These are phyloP conservation scores for Diplazon laetatorius DNA, from an alignment of 2,888 invertebrate genomes.

Conservation along the genomic window DNA sequence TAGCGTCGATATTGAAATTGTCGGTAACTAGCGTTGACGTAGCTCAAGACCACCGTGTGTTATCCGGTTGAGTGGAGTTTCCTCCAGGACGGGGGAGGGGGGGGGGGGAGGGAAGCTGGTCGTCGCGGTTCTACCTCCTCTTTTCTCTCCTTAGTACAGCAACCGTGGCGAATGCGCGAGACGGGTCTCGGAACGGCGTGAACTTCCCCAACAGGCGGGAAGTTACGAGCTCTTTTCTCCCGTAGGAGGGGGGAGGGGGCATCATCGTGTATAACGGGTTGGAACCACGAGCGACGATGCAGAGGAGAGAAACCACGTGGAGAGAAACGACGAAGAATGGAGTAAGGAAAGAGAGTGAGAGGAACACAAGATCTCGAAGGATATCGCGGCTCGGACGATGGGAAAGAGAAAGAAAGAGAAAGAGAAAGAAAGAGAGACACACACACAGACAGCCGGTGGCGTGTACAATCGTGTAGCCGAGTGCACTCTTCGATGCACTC, in stretches of 20 bases:
- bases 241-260: too few relatives aligned
- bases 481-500: slow-evolving; percentile 51
- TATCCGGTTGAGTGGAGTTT: slow-evolving; percentile 23
- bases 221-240: slow-evolving; percentile 58
- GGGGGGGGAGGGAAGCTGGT: too few relatives aligned
- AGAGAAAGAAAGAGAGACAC: slow-evolving; percentile 58
- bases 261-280: slow-evolving; percentile 28
- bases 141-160: slow-evolving; percentile 53
- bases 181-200: slow-evolving; percentile 58
- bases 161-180: slow-evolving; percentile 64
- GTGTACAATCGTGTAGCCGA: slow-evolving; percentile 33
- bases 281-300: slow-evolving; percentile 18
- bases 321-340: not conserved
- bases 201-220: slow-evolving; percentile 59
- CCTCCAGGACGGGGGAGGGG: too few relatives aligned
- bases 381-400: slow-evolving; percentile 28
- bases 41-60: slow-evolving; percentile 51
- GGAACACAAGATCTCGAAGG: slow-evolving; percentile 21
- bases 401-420: slow-evolving; percentile 42
- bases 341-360: not conserved
- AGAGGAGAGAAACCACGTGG: not conserved
- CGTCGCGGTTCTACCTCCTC: slow-evolving; percentile 22
- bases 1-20: slow-evolving; percentile 31
- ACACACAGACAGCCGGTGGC: slow-evolving; percentile 50
- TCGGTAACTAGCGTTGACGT: slow-evolving; percentile 55